Percentiles rank a stretch among this genome's conserved stretches.
phyloP scores from a whole-genome alignment of 2,888 invertebrate species.

The Noctua janthe region DNA sequence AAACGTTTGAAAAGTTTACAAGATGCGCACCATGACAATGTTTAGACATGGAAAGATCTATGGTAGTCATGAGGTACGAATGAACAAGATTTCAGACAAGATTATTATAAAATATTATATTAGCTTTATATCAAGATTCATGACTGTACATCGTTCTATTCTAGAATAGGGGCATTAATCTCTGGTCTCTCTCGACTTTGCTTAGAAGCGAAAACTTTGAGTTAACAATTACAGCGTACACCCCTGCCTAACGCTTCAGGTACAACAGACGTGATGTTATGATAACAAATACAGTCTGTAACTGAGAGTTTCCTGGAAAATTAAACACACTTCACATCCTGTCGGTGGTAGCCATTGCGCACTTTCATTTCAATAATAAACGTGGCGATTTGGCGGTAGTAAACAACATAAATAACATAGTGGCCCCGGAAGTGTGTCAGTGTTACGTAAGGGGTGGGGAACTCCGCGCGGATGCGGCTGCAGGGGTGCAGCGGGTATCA shows the following conservation, averaged over 20 bases:
- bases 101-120: neutral
- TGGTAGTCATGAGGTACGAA: neutral
- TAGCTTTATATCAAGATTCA: neutral
- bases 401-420: conserved; percentile 63
- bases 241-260: neutral
- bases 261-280: neutral
- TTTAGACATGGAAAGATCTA: neutral
- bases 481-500: conserved; percentile 38
- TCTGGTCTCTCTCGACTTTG: neutral
- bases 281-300: neutral
- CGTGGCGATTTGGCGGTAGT: conserved; percentile 44
- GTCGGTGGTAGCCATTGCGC: conserved; percentile 17
- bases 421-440: conserved; percentile 60
- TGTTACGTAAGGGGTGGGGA: conserved; percentile 54
- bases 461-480: conserved; percentile 43
- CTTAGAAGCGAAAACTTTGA: neutral
- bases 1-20: neutral
- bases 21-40: neutral
- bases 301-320: neutral
- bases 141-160: neutral
- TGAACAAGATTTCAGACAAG: neutral
- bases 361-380: conserved; percentile 36
- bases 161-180: neutral
- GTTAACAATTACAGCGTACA: neutral
- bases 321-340: conserved; percentile 6